A percentile compares a stretch with the other conserved stretches of the same genome.
Conservation (phyloP, 2,888 invertebrate species). For the Dascillus cervinus region DNA sequence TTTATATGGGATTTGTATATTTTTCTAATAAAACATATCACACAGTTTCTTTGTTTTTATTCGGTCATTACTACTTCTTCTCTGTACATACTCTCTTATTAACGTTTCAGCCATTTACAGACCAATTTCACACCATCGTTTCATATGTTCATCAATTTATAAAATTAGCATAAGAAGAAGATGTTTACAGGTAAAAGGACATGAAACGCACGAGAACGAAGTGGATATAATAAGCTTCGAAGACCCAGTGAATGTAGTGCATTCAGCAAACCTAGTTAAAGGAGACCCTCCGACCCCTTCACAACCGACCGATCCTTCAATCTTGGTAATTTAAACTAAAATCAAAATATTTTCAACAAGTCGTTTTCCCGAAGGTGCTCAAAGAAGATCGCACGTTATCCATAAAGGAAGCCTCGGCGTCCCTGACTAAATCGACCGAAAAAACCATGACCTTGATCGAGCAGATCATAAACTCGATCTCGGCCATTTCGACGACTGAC, state of each 20-base stretch:
- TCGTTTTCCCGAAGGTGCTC: constrained; percentile 15
- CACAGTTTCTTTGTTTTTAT: no score
- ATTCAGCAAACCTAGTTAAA: constrained; percentile 38
- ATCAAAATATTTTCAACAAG: constrained; percentile 1
- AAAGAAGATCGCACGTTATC: no score
- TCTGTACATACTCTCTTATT: no score
- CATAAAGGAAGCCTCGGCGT: constrained; percentile 11
- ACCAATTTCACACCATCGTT: no score
- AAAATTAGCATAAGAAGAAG: no score
- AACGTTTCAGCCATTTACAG: no score
- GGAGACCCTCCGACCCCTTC: constrained; percentile 25
- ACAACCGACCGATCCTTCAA: constrained; percentile 8
- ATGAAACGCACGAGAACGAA: constrained; percentile 12
- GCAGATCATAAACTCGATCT: constrained; percentile 40
- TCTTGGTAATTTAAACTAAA: constrained; percentile 16
- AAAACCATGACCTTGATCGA: constrained; percentile 39
- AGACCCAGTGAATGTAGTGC: constrained; percentile 36
- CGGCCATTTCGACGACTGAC: constrained; percentile 35
- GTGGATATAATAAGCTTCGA: constrained; percentile 40
- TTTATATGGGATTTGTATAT: constrained; percentile 10
- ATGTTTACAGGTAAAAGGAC: constrained; percentile 10
- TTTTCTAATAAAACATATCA: constrained; percentile 14
- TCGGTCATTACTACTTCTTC: no score
- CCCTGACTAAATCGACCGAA: constrained; percentile 32
- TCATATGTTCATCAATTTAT: no score